Percentiles rank a stretch among this genome's conserved stretches.
Conservation (phyloP, 2,113 vertebrate species). For the Grammomys dolichurus region DNA sequence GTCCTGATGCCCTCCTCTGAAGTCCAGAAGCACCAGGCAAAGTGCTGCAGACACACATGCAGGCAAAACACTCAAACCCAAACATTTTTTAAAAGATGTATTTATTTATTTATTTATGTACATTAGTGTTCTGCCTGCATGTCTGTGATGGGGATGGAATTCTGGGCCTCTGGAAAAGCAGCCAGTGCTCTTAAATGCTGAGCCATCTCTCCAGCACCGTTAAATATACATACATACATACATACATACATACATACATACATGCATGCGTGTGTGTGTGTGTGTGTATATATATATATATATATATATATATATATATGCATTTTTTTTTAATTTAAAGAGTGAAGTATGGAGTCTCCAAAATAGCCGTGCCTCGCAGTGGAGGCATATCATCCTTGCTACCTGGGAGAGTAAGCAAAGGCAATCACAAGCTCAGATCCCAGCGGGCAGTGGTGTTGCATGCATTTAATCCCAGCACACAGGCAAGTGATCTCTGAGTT, state of each 20-base stretch:
- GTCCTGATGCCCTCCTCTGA: not conserved
- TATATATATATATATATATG: too few relatives aligned
- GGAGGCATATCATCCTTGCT: not conserved
- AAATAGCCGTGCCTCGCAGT: too few relatives aligned
- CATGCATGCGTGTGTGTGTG: too few relatives aligned
- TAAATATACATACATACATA: too few relatives aligned
- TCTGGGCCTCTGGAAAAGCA: not conserved
- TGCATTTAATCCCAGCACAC: not conserved
- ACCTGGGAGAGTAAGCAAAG: not conserved
- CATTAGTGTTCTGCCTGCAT: not conserved
- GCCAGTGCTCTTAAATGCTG: not conserved
- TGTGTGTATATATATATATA: too few relatives aligned
- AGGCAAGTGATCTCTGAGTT: not conserved
- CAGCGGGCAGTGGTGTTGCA: not conserved
- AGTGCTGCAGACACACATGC: not conserved
- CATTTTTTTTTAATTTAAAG: not conserved
- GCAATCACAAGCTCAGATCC: not conserved
- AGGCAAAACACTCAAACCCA: not conserved
- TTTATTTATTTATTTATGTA: not conserved
- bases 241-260: too few relatives aligned
- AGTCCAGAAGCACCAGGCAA: not conserved
- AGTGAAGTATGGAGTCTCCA: not conserved
- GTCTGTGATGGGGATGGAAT: not conserved
- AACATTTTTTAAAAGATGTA: not conserved
- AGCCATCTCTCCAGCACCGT: not conserved